phyloP scores from a whole-genome alignment of 2,797 vertebrate genomes.

The Brachyalestes nurse region DNA sequence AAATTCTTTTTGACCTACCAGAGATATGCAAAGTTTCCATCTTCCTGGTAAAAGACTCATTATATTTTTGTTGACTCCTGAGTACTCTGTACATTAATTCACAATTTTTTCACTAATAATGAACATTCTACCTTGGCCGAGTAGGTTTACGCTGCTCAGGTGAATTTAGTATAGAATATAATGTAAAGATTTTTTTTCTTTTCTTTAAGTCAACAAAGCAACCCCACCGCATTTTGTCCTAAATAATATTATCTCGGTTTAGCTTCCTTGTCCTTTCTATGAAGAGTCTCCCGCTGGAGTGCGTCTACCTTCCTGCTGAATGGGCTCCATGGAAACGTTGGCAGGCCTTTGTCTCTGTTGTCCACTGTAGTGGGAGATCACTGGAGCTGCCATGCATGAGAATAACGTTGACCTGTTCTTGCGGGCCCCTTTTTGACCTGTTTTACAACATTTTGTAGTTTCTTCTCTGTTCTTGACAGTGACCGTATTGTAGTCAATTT shows the following conservation, averaged over 20 bases:
- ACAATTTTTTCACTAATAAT: neutral
- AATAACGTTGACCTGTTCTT: neutral
- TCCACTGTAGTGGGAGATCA: constrained; percentile 10
- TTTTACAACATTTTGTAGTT: neutral
- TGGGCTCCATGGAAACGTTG: constrained; percentile 19
- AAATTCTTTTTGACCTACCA: too few relatives aligned
- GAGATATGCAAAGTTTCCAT: too few relatives aligned
- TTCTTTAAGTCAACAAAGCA: neutral
- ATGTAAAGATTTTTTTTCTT: neutral
- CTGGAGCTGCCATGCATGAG: constrained; percentile 1
- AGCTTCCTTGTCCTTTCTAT: neutral
- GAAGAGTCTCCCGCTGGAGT: constrained; percentile 1
- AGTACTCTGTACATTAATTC: too few relatives aligned
- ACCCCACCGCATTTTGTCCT: neutral
- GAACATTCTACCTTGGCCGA: neutral
- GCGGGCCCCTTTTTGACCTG: neutral
- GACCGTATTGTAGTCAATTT: neutral
- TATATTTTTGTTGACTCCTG: too few relatives aligned
- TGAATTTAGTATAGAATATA: neutral
- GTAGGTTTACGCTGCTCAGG: neutral
- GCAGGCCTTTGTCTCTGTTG: constrained; percentile 12
- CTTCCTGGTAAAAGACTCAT: too few relatives aligned
- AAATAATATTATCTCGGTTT: neutral
- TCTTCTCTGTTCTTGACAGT: neutral
- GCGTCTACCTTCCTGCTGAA: constrained; percentile 4